Evolutionary conservation across 2,797 vertebrate species (phyloP), one percentile per base, ranked within the genome.

Genomic region (Hybognathus amarus): DNA sequence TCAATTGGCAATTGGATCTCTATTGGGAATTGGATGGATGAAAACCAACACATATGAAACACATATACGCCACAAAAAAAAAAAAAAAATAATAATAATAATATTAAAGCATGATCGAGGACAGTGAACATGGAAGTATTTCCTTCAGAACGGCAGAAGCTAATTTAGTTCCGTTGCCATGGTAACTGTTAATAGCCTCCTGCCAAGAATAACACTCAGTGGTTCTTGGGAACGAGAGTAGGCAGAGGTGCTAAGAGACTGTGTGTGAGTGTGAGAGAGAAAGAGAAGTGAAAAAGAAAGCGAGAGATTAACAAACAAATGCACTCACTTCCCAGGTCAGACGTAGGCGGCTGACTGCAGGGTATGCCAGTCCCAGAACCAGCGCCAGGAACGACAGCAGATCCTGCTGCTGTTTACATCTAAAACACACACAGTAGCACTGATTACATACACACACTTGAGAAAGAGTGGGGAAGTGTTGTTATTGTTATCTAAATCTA

Each of bases 371-470:
- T 40, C 97, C 97, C 90, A 98, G 95, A 87, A 98, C 92, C 89
- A 99, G 94, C 0, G 97, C 96, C 1, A 97, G 96, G 93, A 99
- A 98, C 0, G 97, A 97, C 87, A 98, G 94, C 91, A 99, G 94
- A 92, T 99, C 96, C 94, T 99, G 97, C 93, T 98, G 97, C 94
- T 98, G 97, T 88, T 98, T 98, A 90, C 97, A 99, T 78, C 97
- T 99, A 92, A 2, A 24, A 90, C 30, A 85, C n/a, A 81, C 59
- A 36, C 59, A 30, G 9, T n/a, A 66, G 24, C 52, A 63, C 42
- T 75, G 24, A 54, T 56, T 67, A 38, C 47, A 83, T 38, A 22
- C 64, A 64, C 27, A 56, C 4, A 56, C 73, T 15, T 9, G 45
- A 36, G 42, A 70, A 12, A 30, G 9, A 24, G 38, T 9, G 3